Conservation (phyloP, 2,888 invertebrate genomes). For the Iselma pallidipennis region DNA sequence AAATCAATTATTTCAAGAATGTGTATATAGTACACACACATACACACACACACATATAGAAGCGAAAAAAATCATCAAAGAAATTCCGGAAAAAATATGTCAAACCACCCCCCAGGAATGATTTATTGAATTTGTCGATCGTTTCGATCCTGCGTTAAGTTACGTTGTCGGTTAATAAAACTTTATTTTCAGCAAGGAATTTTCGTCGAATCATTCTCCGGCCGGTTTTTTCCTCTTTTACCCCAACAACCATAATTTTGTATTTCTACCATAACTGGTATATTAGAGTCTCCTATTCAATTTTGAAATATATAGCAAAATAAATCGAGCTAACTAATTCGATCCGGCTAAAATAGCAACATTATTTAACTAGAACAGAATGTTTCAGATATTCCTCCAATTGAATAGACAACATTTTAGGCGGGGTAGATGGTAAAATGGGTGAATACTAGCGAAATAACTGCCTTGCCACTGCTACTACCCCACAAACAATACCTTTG, state of each 20-base stretch:
- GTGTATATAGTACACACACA: too few species aligned
- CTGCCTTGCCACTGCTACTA: too few species aligned
- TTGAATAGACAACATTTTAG: too few species aligned
- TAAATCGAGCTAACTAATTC: constrained; percentile 20
- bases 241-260: neutral
- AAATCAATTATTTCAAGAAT: neutral
- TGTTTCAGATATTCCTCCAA: neutral
- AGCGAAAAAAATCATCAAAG: neutral
- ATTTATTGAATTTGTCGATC: neutral
- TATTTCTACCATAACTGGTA: constrained; percentile 3
- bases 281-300: constrained; percentile 6
- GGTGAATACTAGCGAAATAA: neutral
- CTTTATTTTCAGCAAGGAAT: neutral
- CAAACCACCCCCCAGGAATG: neutral
- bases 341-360: neutral
- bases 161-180: neutral
- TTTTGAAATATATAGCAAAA: constrained; percentile 9
- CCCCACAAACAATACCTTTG: neutral
- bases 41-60: neutral
- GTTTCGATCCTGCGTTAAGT: neutral
- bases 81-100: neutral
- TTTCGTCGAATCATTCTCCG: neutral
- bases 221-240: neutral
- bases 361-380: neutral
- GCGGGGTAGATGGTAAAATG: neutral